Evolutionary conservation across 2,888 invertebrate genomes (phyloP), one percentile per base, ranked within the genome.

Genomic region (Ennomos fuscantarius): DNA sequence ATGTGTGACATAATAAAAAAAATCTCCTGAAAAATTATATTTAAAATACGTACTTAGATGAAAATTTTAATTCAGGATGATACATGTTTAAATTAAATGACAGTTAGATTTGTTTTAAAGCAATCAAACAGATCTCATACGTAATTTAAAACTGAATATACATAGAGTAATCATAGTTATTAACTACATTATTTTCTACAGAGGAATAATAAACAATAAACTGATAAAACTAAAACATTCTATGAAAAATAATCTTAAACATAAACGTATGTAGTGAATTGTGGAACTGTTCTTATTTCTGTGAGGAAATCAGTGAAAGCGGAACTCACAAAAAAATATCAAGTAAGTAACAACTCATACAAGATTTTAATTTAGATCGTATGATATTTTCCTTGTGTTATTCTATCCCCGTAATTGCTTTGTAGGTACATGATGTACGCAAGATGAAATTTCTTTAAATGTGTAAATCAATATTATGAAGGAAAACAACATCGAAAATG

Each of bases 71-170:
- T n/a, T n/a, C n/a, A n/a, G n/a, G n/a, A n/a, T n/a, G n/a, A n/a
- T n/a, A n/a, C n/a, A 24, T 24, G 2, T 1, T 24, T 6, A 24
- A 24, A 24, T 6, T 3, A 24, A 2, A 2, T 24, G 24, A 24
- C 6, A 24, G 6, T 15, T 24, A 24, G 2, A 24, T 24, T 24
- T 24, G 6, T 6, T 24, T 24, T 3, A 2, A 6, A 24, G n/a
- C 6, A 32, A 3, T 40, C 8, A 15, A 37, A 37, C 47, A 48
- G 47, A 54, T 54, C 37, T 54, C 15, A 32, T 9, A n/a, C 24
- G 6, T 1, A 33, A 31, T 13, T 8, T 5, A 12, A 24, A 53
- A 35, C 2, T 41, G 12, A 24, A 12, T 15, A 10, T 40, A 34
- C 35, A 8, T 32, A n/a, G n/a, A n/a, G 34, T n/a, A 31, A 8